Evolutionary conservation across 2,888 invertebrate species (phyloP), one percentile per base, ranked within the genome.

Genomic region (Lycophotia porphyrea): DNA sequence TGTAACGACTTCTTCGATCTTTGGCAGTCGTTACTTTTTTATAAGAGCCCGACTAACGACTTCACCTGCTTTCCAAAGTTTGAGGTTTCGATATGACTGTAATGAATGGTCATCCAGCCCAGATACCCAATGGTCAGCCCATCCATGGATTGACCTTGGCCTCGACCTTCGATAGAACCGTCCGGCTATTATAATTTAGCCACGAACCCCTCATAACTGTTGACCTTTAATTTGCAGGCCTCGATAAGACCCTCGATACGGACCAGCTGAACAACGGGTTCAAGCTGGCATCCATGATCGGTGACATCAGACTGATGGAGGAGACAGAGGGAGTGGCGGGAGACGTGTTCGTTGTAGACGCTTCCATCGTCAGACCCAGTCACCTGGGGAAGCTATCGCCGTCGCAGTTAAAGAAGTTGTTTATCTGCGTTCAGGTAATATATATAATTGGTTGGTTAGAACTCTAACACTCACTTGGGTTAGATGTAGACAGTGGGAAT

Each of bases 311-410:
- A 66, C 93, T 98, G 66, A 97, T 97, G 76, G 98, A 98, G 84
- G 98, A 98, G 90, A 94, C 96, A 58, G 97, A 97, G n/a, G 98
- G 98, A 9, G 98, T 98, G 0, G 98, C 98, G 0, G 98, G 98
- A 0, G 98, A 98, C 89, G 97, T 98, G 8, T 98, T 98, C 90
- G 97, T 98, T 71, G 92, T 98, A 63, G 98, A 98, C 85, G 98
- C 98, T 3, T 96, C 97, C 27, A 97, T 98, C 21, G 97, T 98
- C 0, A 97, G 97, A 0, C 97, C 98, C 0, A 96, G 97, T 5
- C 98, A 98, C 89, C 97, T 98, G 88, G 97, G 98, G 70, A 98
- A 98, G 93, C 97, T 98, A 85, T 98, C 98, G 0, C 98, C 98
- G 0, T 93, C 98, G 0, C 91, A 97, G 34, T 96, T 98, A 44